Conservation (phyloP, 2,888 invertebrate genomes). For the Volucella bombylans region DNA sequence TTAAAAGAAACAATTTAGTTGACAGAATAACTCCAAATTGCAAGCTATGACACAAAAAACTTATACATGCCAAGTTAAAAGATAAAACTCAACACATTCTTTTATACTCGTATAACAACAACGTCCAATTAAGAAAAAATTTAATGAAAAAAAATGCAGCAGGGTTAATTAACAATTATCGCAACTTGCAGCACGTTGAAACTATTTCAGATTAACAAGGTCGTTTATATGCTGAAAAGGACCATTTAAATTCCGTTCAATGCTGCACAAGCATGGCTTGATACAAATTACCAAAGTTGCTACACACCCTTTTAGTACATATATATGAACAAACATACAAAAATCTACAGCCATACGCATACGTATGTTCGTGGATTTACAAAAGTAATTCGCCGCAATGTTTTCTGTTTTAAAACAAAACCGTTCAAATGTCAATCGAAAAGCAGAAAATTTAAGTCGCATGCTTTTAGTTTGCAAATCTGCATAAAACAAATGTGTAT, state of each 20-base stretch:
- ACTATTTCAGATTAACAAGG: slow-evolving; percentile 52
- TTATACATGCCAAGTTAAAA: too few species aligned
- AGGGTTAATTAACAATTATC: slow-evolving; percentile 65
- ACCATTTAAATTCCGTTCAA: slow-evolving; percentile 49
- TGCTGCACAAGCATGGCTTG: slow-evolving; percentile 15
- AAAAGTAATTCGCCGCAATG: slow-evolving; percentile 10
- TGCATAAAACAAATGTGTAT: not conserved
- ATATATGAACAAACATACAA: not conserved
- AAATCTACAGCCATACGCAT: too few species aligned
- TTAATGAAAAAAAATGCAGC: slow-evolving; percentile 22
- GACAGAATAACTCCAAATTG: too few species aligned
- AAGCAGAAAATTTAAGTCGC: not conserved
- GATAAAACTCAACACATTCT: slow-evolving; percentile 19
- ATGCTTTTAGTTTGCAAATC: not conserved
- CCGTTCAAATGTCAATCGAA: slow-evolving; percentile 30
- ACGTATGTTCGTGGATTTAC: not conserved
- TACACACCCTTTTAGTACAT: slow-evolving; percentile 19
- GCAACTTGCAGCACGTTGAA: slow-evolving; percentile 48
- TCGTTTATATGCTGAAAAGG: slow-evolving; percentile 35
- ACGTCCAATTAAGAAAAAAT: slow-evolving; percentile 42
- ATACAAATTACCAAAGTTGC: slow-evolving; percentile 55
- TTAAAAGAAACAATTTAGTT: too few species aligned
- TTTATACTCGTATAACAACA: slow-evolving; percentile 45
- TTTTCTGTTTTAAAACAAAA: slow-evolving; percentile 27
- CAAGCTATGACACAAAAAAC: too few species aligned